These are phyloP conservation scores for Vimba vimba DNA, from an alignment of 2,113 vertebrate species.

Conservation along the genomic window DNA sequence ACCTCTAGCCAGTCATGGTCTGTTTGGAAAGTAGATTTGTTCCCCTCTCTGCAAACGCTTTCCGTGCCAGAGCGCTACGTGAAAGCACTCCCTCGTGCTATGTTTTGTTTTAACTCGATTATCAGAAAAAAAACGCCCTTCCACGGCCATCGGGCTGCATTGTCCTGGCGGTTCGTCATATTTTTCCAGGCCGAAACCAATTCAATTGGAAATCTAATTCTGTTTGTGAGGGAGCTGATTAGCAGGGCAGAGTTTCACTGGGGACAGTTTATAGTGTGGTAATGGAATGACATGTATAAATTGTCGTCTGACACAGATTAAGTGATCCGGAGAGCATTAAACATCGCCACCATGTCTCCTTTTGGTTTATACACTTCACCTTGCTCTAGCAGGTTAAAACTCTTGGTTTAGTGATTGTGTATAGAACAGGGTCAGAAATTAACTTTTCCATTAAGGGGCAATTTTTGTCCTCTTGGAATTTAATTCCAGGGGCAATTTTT, in stretches of 20 bases:
- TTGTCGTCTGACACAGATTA: conserved; percentile 60
- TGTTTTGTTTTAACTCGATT: conserved; percentile 55
- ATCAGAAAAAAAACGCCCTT: conserved; percentile 43
- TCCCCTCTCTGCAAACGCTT: conserved; percentile 46
- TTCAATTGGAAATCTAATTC: conserved; percentile 62
- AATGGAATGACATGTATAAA: conserved; percentile 61
- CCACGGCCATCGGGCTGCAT: conserved; percentile 21
- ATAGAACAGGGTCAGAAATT: background rate
- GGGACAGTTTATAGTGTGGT: conserved; percentile 54
- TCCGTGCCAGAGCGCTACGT: conserved; percentile 17
- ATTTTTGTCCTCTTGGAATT: too few species aligned
- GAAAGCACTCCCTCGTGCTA: conserved; percentile 32
- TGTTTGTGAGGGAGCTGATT: conserved; percentile 60
- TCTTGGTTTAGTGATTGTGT: background rate
- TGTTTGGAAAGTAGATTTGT: conserved; percentile 54
- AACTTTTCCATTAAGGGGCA: too few species aligned
- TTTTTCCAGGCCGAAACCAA: conserved; percentile 50
- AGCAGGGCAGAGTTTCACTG: conserved; percentile 51
- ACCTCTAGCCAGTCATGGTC: conserved; percentile 29
- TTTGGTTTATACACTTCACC: conserved; percentile 28
- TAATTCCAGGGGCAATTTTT: too few species aligned
- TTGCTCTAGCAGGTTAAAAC: conserved; percentile 9
- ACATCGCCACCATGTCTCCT: conserved; percentile 21
- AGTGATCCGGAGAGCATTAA: conserved; percentile 45
- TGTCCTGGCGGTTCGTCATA: conserved; percentile 33